Evolutionary conservation across 2,113 vertebrate genomes (phyloP).

Genomic region (Panthera uncia): DNA sequence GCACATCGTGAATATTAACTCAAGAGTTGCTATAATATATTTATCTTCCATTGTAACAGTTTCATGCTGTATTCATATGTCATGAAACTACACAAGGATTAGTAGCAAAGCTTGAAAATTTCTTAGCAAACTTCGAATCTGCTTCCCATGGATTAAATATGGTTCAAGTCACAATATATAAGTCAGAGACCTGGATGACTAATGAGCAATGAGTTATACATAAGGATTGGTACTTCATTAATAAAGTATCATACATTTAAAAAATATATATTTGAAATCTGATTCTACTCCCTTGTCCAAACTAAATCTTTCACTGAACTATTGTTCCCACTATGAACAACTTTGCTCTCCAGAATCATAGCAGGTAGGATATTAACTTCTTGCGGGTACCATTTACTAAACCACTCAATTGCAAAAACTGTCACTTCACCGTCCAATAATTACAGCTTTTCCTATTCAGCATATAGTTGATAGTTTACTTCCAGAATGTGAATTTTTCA

Average conservation of each 20-base stretch:
- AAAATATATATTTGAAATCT: not conserved
- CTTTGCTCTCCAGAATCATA: not conserved
- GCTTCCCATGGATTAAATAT: not conserved
- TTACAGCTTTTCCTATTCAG: conserved; percentile 50
- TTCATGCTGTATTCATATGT: not conserved
- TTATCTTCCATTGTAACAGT: not conserved
- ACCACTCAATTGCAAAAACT: conserved; percentile 4
- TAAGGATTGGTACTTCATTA: not conserved
- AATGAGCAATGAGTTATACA: not conserved
- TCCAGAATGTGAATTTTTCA: conserved; percentile 74
- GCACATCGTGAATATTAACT: not conserved
- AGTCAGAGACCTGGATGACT: not conserved
- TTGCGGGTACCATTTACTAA: not conserved
- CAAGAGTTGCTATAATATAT: not conserved
- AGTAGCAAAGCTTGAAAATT: not conserved
- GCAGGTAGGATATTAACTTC: conserved; percentile 29
- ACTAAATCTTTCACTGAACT: not conserved
- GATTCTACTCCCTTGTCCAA: not conserved
- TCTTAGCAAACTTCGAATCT: not conserved
- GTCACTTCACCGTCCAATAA: conserved; percentile 48
- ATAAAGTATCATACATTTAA: not conserved
- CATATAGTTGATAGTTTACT: conserved; percentile 70
- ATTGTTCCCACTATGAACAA: not conserved
- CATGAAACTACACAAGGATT: not conserved
- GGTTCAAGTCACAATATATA: not conserved